These are phyloP conservation scores for Prenolepis imparis DNA, from an alignment of 2,888 invertebrate species.

Conservation along the genomic window DNA sequence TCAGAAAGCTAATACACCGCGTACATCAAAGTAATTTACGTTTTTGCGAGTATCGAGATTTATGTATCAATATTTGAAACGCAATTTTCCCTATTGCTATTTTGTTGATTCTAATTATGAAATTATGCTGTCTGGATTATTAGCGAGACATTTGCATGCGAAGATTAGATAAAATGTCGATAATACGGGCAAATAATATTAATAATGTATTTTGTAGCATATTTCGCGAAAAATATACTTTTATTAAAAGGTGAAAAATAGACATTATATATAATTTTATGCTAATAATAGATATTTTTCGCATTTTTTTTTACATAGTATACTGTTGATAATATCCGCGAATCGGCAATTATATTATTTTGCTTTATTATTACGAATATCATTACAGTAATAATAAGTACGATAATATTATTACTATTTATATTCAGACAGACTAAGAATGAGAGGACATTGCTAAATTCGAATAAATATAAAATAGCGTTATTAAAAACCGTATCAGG, in stretches of 20 bases:
- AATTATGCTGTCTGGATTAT: conserved; percentile 17
- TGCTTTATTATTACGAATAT: not conserved
- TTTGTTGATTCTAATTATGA: not conserved
- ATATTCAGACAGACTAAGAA: not conserved
- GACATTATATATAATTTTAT: conserved; percentile 6
- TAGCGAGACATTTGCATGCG: conserved; percentile 33
- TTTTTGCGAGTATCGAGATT: conserved; percentile 6
- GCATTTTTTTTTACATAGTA: too few species aligned
- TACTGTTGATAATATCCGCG: not conserved
- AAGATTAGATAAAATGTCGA: not conserved
- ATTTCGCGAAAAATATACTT: not conserved
- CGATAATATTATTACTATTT: conserved; percentile 1
- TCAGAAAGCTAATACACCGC: not conserved
- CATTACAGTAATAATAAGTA: not conserved
- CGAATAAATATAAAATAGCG: not conserved
- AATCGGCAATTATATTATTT: not conserved
- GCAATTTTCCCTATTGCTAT: conserved; percentile 8
- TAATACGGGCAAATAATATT: conserved; percentile 11
- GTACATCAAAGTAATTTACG: conserved; percentile 5
- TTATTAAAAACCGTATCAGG: conserved; percentile 1
- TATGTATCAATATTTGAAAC: not conserved
- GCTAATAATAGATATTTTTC: not conserved
- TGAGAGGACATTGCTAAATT: not conserved
- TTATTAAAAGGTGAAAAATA: not conserved
- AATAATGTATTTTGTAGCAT: not conserved